Evolutionary conservation across 2,888 invertebrate species (phyloP).

Genomic region (Cheilosia grossa): DNA sequence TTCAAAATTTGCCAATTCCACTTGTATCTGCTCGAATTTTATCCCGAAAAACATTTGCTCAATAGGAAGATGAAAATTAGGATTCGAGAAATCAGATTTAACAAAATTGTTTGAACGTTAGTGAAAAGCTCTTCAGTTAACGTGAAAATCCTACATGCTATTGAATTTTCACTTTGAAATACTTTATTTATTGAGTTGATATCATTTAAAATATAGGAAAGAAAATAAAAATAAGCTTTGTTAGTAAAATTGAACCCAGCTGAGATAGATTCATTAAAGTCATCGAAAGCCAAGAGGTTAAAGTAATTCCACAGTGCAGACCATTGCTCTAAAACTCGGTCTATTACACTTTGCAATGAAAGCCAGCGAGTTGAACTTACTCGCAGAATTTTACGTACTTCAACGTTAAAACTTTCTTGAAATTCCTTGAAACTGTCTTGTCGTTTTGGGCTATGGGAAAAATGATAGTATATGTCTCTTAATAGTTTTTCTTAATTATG

Average conservation of each 20-base stretch:
- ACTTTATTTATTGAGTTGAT: constrained; percentile 21
- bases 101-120: too few species aligned
- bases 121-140: too few species aligned
- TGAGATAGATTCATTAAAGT: constrained; percentile 16
- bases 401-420: constrained; percentile 76
- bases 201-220: constrained; percentile 9
- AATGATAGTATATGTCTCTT: constrained; percentile 76
- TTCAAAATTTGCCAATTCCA: too few species aligned
- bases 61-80: too few species aligned
- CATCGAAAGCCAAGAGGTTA: constrained; percentile 14
- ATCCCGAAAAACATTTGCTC: too few species aligned
- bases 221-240: constrained; percentile 5
- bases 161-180: constrained; percentile 34
- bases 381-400: constrained; percentile 77
- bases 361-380: constrained; percentile 78
- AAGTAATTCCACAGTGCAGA: constrained; percentile 39
- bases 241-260: not conserved
- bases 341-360: constrained; percentile 75
- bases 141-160: too few species aligned
- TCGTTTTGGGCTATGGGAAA: constrained; percentile 77
- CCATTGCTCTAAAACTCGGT: constrained; percentile 48
- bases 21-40: too few species aligned
- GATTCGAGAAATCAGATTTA: too few species aligned
- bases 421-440: constrained; percentile 75
- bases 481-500: constrained; percentile 75